phyloP scores from a whole-genome alignment of 2,888 invertebrate species.

The Antheraea yamamai region DNA sequence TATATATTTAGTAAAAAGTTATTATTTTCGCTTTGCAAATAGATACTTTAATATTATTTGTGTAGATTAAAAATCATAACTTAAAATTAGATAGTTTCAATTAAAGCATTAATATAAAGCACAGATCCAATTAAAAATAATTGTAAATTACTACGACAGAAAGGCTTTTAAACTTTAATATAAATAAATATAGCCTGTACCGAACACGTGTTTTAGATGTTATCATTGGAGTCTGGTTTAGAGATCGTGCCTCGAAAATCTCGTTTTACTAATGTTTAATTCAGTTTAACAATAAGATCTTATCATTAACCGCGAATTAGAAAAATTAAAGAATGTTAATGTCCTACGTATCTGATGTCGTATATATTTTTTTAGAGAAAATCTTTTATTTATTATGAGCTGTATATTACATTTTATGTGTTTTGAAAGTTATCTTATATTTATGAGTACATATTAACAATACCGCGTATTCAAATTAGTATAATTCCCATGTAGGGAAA shows the following conservation, averaged over 20 bases:
- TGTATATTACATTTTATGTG: neutral
- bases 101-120: neutral
- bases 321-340: slow-evolving; percentile 43
- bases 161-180: slow-evolving; percentile 12
- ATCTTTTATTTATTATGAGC: neutral
- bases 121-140: slow-evolving; percentile 5
- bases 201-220: slow-evolving; percentile 31
- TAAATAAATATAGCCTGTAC: slow-evolving; percentile 17
- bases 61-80: neutral
- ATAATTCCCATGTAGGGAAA: neutral
- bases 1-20: too few species aligned
- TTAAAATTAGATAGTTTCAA: neutral
- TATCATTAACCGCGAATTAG: slow-evolving; percentile 50
- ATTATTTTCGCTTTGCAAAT: too few species aligned
- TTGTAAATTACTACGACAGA: neutral
- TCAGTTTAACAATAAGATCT: slow-evolving; percentile 46
- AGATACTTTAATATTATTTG: too few species aligned
- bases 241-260: slow-evolving; percentile 42
- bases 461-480: neutral
- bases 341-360: slow-evolving; percentile 39
- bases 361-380: slow-evolving; percentile 28
- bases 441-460: neutral
- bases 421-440: neutral
- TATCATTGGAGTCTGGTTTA: slow-evolving; percentile 39
- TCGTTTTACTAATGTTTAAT: slow-evolving; percentile 44